phyloP scores from a whole-genome alignment of 2,113 vertebrate genomes.

The Dolichotis patagonum region DNA sequence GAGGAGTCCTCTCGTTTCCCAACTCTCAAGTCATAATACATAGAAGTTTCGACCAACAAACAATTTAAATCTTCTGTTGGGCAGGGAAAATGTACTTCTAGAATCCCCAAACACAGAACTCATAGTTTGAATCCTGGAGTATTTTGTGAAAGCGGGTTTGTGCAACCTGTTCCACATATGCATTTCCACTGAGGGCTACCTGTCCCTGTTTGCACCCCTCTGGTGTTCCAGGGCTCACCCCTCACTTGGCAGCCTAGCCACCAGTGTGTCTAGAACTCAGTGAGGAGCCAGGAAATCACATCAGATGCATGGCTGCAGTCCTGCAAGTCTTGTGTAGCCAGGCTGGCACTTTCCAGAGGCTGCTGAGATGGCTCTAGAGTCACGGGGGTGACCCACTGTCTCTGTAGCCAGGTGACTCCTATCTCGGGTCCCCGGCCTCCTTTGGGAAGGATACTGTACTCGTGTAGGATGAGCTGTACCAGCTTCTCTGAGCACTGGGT shows the following conservation, averaged over 20 bases:
- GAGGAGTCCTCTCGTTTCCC: background rate
- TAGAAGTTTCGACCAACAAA: background rate
- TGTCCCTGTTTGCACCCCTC: background rate
- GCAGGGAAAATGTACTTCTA: background rate
- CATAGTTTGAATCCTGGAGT: background rate
- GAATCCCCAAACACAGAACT: background rate
- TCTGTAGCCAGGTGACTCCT: too few relatives aligned
- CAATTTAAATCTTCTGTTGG: background rate
- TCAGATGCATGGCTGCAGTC: background rate
- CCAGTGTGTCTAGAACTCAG: background rate
- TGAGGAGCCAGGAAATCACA: background rate
- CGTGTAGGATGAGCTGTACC: constrained; percentile 98
- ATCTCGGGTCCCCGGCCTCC: fast-evolving
- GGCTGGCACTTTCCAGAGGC: background rate
- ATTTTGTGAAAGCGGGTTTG: too few relatives aligned
- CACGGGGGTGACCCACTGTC: too few relatives aligned
- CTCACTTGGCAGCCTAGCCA: background rate
- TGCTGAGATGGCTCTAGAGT: fast-evolving
- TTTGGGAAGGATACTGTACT: constrained; percentile 96
- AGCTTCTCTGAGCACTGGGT: constrained; percentile 98
- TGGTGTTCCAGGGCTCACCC: fast-evolving
- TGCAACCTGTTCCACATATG: fast-evolving
- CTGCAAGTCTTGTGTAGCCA: fast-evolving
- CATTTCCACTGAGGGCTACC: background rate
- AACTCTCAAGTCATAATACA: background rate